phyloP scores from a whole-genome alignment of 1,140 invertebrate genomes.

The Lamellibrachia luymesi region DNA sequence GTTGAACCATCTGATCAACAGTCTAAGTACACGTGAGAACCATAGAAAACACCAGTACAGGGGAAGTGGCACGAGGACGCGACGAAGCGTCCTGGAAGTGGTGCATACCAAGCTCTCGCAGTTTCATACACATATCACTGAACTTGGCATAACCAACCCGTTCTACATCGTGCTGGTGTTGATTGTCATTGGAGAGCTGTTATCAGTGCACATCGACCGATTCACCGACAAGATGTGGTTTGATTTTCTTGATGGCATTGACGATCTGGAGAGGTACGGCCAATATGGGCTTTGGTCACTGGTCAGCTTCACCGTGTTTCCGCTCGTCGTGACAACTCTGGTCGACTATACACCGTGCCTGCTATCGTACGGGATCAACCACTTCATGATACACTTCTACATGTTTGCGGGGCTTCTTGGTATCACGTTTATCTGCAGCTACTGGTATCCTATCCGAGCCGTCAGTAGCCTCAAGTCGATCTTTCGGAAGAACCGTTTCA shows the following conservation, averaged over 20 bases:
- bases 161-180: neutral
- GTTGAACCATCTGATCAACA: neutral
- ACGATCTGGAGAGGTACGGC: conserved; percentile 53
- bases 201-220: conserved; percentile 48
- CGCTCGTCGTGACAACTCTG: conserved; percentile 38
- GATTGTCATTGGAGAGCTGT: conserved; percentile 34
- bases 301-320: conserved; percentile 43
- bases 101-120: neutral
- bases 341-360: conserved; percentile 48
- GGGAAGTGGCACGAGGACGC: neutral
- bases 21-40: neutral
- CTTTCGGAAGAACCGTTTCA: neutral
- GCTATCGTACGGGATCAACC: conserved; percentile 40
- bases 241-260: conserved; percentile 51
- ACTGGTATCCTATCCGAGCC: conserved; percentile 42
- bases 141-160: neutral
- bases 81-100: neutral
- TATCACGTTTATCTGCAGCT: conserved; percentile 40
- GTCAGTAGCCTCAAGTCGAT: neutral
- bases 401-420: conserved; percentile 44
- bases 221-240: conserved; percentile 53
- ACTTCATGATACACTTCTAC: conserved; percentile 50
- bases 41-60: neutral
- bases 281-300: conserved; percentile 48
- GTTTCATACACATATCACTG: neutral